Percentiles rank a stretch among this genome's conserved stretches.
Conservation (phyloP, 1,140 invertebrate genomes). For the Antheraea mylitta region DNA sequence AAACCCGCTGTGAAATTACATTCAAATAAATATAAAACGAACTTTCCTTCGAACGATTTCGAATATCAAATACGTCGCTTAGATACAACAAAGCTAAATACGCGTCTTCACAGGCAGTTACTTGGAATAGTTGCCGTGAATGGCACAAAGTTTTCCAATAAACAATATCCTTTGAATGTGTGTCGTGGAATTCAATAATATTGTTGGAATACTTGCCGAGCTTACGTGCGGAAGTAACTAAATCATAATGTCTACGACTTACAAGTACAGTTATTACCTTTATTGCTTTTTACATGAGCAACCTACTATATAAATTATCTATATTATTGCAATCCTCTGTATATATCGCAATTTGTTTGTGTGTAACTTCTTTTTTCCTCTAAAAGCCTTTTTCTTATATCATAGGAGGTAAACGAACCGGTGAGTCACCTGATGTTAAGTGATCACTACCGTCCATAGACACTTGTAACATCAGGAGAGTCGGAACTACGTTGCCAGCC, state of each 20-base stretch:
- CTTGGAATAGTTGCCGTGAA: conserved; percentile 13
- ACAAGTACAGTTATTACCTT: background rate
- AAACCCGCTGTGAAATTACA: too few relatives aligned
- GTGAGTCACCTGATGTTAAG: too few relatives aligned
- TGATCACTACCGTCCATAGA: too few relatives aligned
- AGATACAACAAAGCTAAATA: background rate
- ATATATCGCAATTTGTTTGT: background rate
- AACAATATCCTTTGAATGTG: conserved; percentile 25
- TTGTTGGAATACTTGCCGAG: conserved; percentile 20
- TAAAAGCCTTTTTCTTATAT: too few relatives aligned
- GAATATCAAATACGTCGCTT: background rate
- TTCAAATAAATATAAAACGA: too few relatives aligned
- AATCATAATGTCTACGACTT: background rate
- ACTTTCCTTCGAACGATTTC: background rate
- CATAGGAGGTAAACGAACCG: too few relatives aligned
- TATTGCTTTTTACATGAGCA: background rate
- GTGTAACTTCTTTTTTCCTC: too few relatives aligned
- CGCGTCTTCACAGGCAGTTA: conserved; percentile 2
- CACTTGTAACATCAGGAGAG: too few relatives aligned
- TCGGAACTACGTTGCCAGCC: too few relatives aligned
- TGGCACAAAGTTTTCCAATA: conserved; percentile 17
- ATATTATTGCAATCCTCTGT: background rate
- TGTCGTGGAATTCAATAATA: conserved; percentile 22
- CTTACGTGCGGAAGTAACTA: background rate
- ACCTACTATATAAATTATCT: background rate